A percentile compares a stretch with the other conserved stretches of the same genome.
Evolutionary conservation across 1,140 invertebrate species (phyloP).

Genomic region (Paramacrobiotus metropolitanus): DNA sequence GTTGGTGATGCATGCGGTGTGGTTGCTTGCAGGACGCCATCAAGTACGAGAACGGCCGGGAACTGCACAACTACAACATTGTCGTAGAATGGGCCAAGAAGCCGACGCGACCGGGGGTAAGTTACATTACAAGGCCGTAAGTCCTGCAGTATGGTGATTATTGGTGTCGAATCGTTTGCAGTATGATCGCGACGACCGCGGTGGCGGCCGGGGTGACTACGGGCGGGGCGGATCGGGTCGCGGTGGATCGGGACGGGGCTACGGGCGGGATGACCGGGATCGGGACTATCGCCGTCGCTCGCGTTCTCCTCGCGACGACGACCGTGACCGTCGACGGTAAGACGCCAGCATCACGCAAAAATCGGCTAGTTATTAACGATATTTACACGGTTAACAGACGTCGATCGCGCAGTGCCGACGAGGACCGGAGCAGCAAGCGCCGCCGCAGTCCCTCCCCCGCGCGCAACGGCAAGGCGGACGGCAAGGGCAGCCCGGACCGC

Average conservation of each 20-base stretch:
- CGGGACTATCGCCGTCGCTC: neutral
- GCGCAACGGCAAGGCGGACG: neutral
- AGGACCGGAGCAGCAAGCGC: neutral
- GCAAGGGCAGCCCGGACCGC: too few species aligned
- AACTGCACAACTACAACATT: constrained; percentile 23
- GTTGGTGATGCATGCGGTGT: too few species aligned
- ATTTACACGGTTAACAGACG: neutral
- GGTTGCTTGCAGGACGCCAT: constrained; percentile 26
- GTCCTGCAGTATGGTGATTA: neutral
- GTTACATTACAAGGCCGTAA: neutral
- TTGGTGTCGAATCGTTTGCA: constrained; percentile 3
- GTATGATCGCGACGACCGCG: neutral
- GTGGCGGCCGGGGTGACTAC: too few species aligned
- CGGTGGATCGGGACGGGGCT: constrained; percentile 1
- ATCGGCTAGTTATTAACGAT: neutral
- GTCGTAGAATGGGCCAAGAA: constrained; percentile 27
- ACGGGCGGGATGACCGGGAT: neutral
- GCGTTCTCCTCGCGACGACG: neutral
- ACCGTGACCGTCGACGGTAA: neutral
- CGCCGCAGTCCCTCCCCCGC: neutral
- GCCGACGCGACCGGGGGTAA: constrained; percentile 16
- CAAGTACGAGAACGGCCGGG: constrained; percentile 27
- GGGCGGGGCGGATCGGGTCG: constrained; percentile 6
- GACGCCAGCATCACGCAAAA: neutral
- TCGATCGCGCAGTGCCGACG: neutral